Percentiles rank a stretch among this genome's conserved stretches.
These are phyloP conservation scores for Struthidea cinerea DNA, from an alignment of 2,113 vertebrate genomes.

Conservation along the genomic window DNA sequence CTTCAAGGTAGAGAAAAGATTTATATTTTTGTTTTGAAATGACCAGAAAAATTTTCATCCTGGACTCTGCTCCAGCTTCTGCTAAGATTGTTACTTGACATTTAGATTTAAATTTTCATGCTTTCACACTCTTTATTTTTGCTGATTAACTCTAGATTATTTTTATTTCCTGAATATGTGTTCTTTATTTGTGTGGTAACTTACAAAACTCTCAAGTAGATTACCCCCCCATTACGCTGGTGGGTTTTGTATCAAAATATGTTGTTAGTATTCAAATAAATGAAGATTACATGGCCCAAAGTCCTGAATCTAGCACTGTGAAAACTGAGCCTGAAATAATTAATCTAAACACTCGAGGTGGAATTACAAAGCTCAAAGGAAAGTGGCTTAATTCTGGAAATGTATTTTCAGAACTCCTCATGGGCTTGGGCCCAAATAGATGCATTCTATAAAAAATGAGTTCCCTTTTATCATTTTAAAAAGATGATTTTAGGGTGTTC, in stretches of 20 bases:
- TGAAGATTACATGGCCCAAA: neutral
- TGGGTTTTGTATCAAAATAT: neutral
- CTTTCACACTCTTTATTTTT: neutral
- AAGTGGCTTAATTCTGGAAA: neutral
- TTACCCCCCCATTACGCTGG: neutral
- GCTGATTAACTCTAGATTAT: neutral
- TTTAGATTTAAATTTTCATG: conserved; percentile 13
- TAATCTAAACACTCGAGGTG: neutral
- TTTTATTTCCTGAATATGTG: neutral
- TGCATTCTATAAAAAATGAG: neutral
- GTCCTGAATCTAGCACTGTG: neutral
- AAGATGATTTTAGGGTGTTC: neutral
- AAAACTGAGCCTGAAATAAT: neutral
- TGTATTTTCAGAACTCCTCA: neutral
- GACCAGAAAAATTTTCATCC: neutral
- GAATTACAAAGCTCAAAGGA: neutral
- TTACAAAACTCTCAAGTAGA: neutral
- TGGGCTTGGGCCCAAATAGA: neutral
- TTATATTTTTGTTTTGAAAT: neutral
- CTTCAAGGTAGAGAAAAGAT: neutral
- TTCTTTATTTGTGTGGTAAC: neutral
- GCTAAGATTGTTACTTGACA: neutral
- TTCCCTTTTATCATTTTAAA: neutral
- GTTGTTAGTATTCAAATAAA: neutral
- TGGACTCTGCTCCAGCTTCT: neutral